These are phyloP conservation scores for Cephalopholis sonnerati DNA, from an alignment of 2,113 vertebrate genomes.

Conservation along the genomic window DNA sequence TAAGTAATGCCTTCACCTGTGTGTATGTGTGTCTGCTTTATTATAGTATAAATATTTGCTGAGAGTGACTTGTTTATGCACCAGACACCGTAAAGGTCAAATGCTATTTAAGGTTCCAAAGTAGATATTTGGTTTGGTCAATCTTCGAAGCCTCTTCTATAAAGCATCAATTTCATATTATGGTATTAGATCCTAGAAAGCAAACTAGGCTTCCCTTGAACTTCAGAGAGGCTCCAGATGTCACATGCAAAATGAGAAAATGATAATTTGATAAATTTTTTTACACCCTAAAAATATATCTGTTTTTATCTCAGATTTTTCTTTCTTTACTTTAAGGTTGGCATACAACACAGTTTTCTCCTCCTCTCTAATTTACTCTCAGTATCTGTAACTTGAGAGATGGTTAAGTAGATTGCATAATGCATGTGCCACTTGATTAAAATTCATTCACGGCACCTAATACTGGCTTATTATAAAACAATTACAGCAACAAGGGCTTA, in stretches of 20 bases:
- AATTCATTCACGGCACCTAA: not conserved
- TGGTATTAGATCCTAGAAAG: not conserved
- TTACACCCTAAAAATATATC: not conserved
- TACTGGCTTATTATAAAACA: not conserved
- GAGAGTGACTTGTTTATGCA: not conserved
- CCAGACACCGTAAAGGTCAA: not conserved
- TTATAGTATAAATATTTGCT: not conserved
- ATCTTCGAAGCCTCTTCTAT: not conserved
- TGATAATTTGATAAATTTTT: not conserved
- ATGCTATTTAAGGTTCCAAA: not conserved
- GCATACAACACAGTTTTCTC: not conserved
- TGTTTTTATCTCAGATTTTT: not conserved
- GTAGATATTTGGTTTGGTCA: slow-evolving; percentile 4
- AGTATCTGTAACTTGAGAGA: not conserved
- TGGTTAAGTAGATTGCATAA: slow-evolving; percentile 8
- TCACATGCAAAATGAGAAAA: not conserved
- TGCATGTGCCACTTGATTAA: slow-evolving; percentile 1
- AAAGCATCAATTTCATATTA: not conserved
- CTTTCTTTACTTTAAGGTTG: not conserved
- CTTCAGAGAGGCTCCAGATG: not conserved
- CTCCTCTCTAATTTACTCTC: not conserved
- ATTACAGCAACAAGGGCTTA: not conserved
- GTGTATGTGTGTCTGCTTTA: not conserved
- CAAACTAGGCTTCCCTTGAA: not conserved
- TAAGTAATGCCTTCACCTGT: slow-evolving; percentile 79